phyloP scores from a whole-genome alignment of 53 echinoderm and acorn worm genomes.

The Mesocentrotus franciscanus region DNA sequence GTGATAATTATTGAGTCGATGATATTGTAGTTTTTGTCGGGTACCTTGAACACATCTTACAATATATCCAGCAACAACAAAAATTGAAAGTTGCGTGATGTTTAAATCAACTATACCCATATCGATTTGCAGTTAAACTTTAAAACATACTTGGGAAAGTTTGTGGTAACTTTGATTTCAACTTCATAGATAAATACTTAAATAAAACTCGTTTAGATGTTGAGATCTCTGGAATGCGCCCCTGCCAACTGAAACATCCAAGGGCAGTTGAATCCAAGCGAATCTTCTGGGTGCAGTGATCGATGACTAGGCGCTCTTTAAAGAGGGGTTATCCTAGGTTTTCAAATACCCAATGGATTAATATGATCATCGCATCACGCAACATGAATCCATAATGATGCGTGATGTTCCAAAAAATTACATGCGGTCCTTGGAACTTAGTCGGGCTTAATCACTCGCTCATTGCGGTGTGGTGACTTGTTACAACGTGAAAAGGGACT shows the following conservation, averaged over 20 bases:
- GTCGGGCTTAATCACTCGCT: not conserved
- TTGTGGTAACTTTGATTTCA: no score
- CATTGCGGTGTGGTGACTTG: not conserved
- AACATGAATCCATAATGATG: slow-evolving; percentile 1
- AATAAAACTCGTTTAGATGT: not conserved
- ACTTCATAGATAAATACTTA: no score
- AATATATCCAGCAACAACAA: no score
- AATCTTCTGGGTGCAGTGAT: slow-evolving; percentile 13
- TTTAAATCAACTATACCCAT: no score
- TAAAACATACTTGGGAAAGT: no score
- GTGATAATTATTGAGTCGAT: no score
- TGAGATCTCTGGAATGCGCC: not conserved
- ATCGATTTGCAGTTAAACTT: no score
- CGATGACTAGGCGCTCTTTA: slow-evolving; percentile 9
- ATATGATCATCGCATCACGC: not conserved
- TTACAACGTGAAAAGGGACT: not conserved
- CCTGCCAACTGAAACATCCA: not conserved
- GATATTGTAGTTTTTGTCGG: no score
- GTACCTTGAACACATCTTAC: no score
- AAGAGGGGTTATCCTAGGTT: slow-evolving; percentile 2
- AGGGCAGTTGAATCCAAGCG: not conserved
- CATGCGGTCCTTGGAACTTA: not conserved
- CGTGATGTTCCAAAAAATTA: slow-evolving; percentile 45
- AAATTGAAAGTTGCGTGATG: no score
- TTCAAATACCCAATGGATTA: slow-evolving; percentile 8